Conservation (phyloP, 2,113 vertebrate species). For the Martes martes region DNA sequence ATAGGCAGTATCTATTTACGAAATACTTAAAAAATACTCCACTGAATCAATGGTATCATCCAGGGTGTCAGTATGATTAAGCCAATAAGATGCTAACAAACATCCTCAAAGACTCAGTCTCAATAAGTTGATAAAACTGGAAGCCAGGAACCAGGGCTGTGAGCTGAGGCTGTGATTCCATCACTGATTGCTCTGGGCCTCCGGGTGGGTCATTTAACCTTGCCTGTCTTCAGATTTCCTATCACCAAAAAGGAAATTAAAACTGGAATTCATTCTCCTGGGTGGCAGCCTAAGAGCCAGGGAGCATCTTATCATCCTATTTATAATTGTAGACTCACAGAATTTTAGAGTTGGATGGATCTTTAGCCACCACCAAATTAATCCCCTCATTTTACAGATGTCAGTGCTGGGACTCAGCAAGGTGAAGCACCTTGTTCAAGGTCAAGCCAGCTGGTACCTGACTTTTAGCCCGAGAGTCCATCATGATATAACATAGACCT, state of each 20-base stretch:
- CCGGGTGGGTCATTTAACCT: slow-evolving; percentile 66
- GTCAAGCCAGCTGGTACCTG: background rate
- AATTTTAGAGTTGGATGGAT: slow-evolving; percentile 52
- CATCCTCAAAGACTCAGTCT: background rate
- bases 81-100: slow-evolving; percentile 33
- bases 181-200: slow-evolving; percentile 49
- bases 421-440: slow-evolving; percentile 1
- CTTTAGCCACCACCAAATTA: slow-evolving; percentile 57
- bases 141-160: background rate
- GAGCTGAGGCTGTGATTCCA: slow-evolving; percentile 21
- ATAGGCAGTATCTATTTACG: background rate
- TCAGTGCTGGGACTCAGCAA: background rate
- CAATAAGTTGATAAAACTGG: background rate
- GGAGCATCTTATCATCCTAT: slow-evolving; percentile 65
- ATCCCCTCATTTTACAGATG: slow-evolving; percentile 25
- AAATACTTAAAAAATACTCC: background rate
- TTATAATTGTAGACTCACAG: slow-evolving; percentile 59
- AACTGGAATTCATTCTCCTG: slow-evolving; percentile 63
- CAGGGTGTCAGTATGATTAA: slow-evolving; percentile 26
- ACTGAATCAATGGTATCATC: background rate
- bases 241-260: slow-evolving; percentile 74
- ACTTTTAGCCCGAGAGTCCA: background rate
- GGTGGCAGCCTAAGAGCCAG: slow-evolving; percentile 49
- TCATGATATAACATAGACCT: background rate
- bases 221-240: slow-evolving; percentile 67